Conservation (phyloP, 37 sponge, comb jelly and placozoan genomes). For the Trichoplax adhaerens region DNA sequence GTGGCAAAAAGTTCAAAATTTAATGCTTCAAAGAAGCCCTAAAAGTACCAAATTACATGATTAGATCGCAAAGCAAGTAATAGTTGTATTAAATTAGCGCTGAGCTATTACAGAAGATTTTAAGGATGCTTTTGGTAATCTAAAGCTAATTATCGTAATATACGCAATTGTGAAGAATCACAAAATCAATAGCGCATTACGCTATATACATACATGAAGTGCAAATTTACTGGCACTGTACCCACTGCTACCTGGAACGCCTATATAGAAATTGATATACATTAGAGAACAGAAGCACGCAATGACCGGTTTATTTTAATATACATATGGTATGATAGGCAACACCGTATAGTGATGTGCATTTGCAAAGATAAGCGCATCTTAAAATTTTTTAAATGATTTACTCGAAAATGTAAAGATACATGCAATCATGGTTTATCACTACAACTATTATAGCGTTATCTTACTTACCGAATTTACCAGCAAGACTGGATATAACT, state of each 20-base stretch:
- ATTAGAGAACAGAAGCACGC: not conserved
- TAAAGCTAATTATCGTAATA: not conserved
- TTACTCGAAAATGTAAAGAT: not conserved
- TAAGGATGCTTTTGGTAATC: too few species aligned
- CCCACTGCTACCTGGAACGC: constrained; percentile 51
- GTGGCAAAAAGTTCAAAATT: constrained; percentile 54
- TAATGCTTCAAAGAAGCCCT: constrained; percentile 75
- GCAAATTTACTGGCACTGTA: constrained; percentile 85
- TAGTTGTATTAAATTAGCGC: not conserved
- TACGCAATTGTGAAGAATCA: not conserved
- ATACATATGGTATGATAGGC: not conserved
- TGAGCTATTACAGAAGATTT: too few species aligned
- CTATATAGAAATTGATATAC: constrained; percentile 8
- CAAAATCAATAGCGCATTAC: not conserved
- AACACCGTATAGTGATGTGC: not conserved
- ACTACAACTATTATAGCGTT: not conserved
- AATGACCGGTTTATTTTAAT: not conserved
- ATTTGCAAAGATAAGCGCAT: not conserved
- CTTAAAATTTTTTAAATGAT: not conserved
- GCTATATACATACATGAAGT: constrained; percentile 27
- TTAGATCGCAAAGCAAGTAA: not conserved
- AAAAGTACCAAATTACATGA: not conserved
- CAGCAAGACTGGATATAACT: constrained; percentile 69
- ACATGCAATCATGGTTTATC: not conserved
- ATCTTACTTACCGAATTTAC: constrained; percentile 51